Evolutionary conservation across 2,113 vertebrate species (phyloP).

Genomic region (Euleptes europaea): DNA sequence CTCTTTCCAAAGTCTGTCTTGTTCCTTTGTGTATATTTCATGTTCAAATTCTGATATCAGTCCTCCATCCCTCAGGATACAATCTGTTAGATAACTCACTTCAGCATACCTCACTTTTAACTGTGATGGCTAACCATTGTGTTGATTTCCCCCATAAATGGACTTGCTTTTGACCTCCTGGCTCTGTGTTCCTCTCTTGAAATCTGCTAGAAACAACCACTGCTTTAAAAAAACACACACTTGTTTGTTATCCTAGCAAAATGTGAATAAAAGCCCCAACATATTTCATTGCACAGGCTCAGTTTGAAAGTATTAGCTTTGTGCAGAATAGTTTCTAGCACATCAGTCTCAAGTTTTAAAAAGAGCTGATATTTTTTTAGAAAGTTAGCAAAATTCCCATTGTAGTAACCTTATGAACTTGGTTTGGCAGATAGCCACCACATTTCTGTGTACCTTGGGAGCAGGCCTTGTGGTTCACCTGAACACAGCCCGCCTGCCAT

Average conservation of each 20-base stretch:
- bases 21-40: not conserved
- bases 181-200: not conserved
- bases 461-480: not conserved
- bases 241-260: not conserved
- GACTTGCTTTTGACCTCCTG: constrained; percentile 2
- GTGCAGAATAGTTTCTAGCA: not conserved
- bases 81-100: not conserved
- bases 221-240: not conserved
- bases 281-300: not conserved
- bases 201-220: not conserved
- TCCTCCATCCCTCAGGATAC: not conserved
- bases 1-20: not conserved
- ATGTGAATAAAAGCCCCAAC: not conserved
- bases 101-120: not conserved
- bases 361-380: not conserved
- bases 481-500: not conserved
- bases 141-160: not conserved
- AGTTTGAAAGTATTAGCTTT: not conserved
- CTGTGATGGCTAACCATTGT: not conserved
- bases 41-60: not conserved
- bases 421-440: not conserved
- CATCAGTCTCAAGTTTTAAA: not conserved
- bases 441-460: not conserved
- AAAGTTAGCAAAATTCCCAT: not conserved
- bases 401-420: not conserved